Conservation (phyloP, 2,797 vertebrate genomes). For the Myripristis jacobus region DNA sequence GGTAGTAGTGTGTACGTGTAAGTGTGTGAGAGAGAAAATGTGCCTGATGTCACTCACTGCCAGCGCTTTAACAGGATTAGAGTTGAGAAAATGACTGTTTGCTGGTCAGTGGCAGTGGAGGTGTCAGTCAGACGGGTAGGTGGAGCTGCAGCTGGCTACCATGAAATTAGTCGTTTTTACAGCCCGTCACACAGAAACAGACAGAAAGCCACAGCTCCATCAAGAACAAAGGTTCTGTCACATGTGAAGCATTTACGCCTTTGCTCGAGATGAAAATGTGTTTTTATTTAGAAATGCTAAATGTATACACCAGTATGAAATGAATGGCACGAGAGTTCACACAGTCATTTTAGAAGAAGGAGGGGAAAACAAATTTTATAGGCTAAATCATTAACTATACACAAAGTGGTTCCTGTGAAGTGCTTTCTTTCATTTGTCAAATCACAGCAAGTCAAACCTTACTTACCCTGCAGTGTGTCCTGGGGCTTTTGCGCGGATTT, state of each 20-base stretch:
- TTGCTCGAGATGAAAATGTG: neutral
- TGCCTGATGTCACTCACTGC: neutral
- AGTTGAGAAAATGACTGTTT: neutral
- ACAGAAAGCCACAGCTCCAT: neutral
- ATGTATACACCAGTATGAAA: neutral
- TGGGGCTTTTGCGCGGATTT: slow-evolving; percentile 21
- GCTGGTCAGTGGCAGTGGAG: neutral
- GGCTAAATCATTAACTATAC: neutral
- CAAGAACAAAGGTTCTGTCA: neutral
- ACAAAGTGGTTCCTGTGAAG: neutral
- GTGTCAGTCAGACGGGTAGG: no score
- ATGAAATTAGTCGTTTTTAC: no score
- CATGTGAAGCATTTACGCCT: neutral
- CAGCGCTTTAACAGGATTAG: slow-evolving; percentile 9
- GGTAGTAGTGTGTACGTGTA: neutral
- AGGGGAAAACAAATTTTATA: neutral
- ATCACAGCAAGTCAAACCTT: slow-evolving; percentile 12
- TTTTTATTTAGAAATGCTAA: neutral
- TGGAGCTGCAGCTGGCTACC: no score
- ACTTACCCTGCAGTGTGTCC: slow-evolving; percentile 71
- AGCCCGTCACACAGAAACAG: neutral
- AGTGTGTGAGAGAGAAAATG: neutral
- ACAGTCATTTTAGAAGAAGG: neutral
- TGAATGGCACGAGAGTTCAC: neutral
- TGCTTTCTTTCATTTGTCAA: slow-evolving; percentile 4